These are phyloP conservation scores for Vireo griseus DNA, from an alignment of 2,797 vertebrate genomes.

Conservation along the genomic window DNA sequence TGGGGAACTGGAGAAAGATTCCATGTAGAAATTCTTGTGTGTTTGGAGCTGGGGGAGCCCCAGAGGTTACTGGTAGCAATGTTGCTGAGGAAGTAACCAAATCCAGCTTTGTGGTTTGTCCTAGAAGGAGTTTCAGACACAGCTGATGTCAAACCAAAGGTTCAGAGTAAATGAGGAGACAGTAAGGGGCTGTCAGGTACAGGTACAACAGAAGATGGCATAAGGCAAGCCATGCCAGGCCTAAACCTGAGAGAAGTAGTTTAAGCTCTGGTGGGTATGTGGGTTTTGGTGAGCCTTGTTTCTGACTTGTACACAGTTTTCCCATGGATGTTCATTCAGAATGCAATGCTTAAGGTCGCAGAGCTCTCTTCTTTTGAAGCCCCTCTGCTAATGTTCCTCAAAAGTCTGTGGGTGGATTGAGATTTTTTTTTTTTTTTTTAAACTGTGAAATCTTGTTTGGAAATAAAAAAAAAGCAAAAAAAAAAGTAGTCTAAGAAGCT, in stretches of 20 bases:
- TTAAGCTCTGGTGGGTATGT: not conserved
- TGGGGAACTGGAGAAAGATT: not conserved
- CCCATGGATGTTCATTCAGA: not conserved
- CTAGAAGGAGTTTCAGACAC: not conserved
- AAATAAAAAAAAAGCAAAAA: not conserved
- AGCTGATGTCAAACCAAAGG: not conserved
- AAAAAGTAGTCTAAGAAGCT: not conserved
- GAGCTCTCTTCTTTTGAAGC: not conserved
- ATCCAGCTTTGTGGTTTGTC: not conserved
- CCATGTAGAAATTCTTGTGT: not conserved
- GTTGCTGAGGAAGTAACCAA: not conserved
- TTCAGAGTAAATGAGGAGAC: not conserved
- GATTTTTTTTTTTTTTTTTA: not conserved
- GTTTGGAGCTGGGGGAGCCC: not conserved
- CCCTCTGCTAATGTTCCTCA: not conserved
- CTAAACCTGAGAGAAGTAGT: not conserved
- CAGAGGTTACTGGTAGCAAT: not conserved
- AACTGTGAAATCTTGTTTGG: conserved; percentile 10
- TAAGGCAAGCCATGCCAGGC: not conserved
- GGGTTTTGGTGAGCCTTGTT: not conserved
- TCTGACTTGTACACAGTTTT: not conserved
- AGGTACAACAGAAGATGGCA: not conserved
- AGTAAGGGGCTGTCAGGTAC: not conserved
- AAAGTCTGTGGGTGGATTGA: not conserved
- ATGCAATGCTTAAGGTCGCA: not conserved